Evolutionary conservation across 2,797 vertebrate genomes (phyloP), one percentile per base, ranked within the genome.

Genomic region (Aselliscus stoliczkanus): DNA sequence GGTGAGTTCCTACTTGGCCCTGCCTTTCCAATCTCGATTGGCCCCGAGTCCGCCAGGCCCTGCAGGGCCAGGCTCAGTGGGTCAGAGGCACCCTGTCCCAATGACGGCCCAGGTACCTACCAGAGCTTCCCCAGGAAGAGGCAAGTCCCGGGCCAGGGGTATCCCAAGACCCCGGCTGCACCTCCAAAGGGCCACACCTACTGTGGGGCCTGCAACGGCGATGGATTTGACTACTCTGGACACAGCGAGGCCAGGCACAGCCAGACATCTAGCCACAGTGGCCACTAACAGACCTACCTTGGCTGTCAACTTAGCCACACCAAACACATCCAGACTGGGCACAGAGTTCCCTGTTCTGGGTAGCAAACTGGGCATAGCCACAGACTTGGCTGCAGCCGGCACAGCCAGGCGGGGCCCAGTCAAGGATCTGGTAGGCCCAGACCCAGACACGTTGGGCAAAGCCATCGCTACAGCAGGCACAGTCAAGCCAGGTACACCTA

Each of bases 1-100:
- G 67, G 90, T 96, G 54, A 92, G 92, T 23, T 97, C 97, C 7
- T 93, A 90, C 77, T 86, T 97, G 75, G 77, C 96, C 25, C 77
- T 97, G 15, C 93, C 96, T 52, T 97, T 97, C 83, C 96, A 89
- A 50, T 60, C 86, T n/a, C 88, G 29, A 29, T 80, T 31, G 0
- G 86, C 80, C 4, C 97, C 39, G 0, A 92, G 65, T 3, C 56
- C 75, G 39, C 47, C 95, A 69, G 75, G 90, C n/a, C 39, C 7
- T 12, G 18, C 72, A n/a, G 90, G 93, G 54, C 65, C 82, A 2
- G 85, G 83, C 34, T 34, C 0, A 0, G 21, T 10, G 52, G 90
- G 90, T 42, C 92, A 94, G 54, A 80, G 65, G 31, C 73, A 62
- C 29, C 62, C 70, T 21, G 23, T 50, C 18, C 70, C 79, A 12